Base-by-base conservation (phyloP, 2,888 invertebrate genomes). In the Artemia sp. region DNA sequence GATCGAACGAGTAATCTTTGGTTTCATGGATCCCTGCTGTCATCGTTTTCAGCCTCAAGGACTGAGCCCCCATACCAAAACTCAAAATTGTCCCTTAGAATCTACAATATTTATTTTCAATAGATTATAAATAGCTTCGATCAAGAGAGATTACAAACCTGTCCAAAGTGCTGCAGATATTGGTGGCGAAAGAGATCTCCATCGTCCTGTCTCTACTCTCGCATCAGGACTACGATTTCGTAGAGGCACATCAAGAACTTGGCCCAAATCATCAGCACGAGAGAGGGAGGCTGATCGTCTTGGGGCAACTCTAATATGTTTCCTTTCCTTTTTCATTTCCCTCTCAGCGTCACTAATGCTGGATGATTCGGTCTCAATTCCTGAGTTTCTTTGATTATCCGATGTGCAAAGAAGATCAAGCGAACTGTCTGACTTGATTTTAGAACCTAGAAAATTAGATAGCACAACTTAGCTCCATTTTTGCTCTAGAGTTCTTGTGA, bases 271-370 rank as follows among this genome's bases (percentile, higher is more conserved):
- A 24, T 71, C 71, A 19, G 71, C 71, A 38, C 69, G 69, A n/a
- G 71, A 71, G 12, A 71, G 71, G 51, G 69, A 69, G n/a, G 71
- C 71, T 67, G 71, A 71, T 38, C 71, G 69, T 67, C 71, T 66
- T 12, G 71, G 71, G 14, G 70, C 71, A 51, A 71, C 38, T 50
- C 71, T 64, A 51, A 51, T 11, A 24, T 70, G 70, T 51, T 38
- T 38, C 38, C 38, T 38, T 38, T 38, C 38, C 38, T 38, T 38
- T 38, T 38, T 38, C 3, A 38, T 38, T 38, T 38, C 38, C 38
- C 6, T 38, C 38, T 38, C 38, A 38, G 38, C 38, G 38, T 38
- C 38, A 38, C 38, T 38, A 38, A 38, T 38, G 38, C 38, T 38
- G 38, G 38, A 38, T 38, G 38, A 38, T 38, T 38, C 38, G 38